phyloP scores from a whole-genome alignment of 2,888 invertebrate genomes.

The Beris chalybata region DNA sequence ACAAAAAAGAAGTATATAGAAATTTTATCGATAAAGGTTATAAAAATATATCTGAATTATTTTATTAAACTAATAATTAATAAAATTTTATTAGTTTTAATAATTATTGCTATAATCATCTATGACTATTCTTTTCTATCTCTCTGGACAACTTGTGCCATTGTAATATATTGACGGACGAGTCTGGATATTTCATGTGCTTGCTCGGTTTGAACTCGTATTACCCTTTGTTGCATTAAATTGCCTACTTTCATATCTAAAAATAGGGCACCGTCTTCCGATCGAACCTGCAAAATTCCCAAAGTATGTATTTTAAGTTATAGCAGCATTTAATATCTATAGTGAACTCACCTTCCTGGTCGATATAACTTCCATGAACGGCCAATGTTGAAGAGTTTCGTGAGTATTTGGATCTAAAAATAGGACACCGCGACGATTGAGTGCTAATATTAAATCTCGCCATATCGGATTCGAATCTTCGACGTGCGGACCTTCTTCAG shows the following conservation, averaged over 20 bases:
- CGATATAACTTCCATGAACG: slow-evolving; percentile 93
- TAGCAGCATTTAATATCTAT: background rate
- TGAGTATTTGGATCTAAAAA: slow-evolving; percentile 91
- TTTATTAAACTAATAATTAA: slow-evolving; percentile 20
- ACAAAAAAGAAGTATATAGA: slow-evolving; percentile 29
- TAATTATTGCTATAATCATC: slow-evolving; percentile 6
- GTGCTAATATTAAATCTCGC: slow-evolving; percentile 88
- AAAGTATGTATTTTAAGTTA: background rate
- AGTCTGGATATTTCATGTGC: slow-evolving; percentile 96
- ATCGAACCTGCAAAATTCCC: slow-evolving; percentile 63
- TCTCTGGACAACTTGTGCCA: slow-evolving; percentile 66
- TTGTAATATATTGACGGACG: slow-evolving; percentile 94
- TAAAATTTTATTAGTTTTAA: slow-evolving; percentile 1
- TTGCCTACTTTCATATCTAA: slow-evolving; percentile 98
- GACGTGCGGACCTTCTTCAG: slow-evolving; percentile 62
- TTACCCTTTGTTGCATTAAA: slow-evolving; percentile 92
- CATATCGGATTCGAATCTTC: slow-evolving; percentile 63
- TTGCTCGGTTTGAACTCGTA: slow-evolving; percentile 94
- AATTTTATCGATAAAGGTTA: slow-evolving; percentile 5
- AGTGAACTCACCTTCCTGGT: slow-evolving; percentile 73
- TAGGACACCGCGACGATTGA: slow-evolving; percentile 91
- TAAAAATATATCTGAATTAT: background rate
- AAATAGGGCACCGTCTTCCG: slow-evolving; percentile 87
- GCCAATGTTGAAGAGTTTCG: slow-evolving; percentile 90
- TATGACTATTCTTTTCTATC: slow-evolving; percentile 45